Conservation (phyloP, 2,797 vertebrate species). For the Sebastes kiyomatsui region DNA sequence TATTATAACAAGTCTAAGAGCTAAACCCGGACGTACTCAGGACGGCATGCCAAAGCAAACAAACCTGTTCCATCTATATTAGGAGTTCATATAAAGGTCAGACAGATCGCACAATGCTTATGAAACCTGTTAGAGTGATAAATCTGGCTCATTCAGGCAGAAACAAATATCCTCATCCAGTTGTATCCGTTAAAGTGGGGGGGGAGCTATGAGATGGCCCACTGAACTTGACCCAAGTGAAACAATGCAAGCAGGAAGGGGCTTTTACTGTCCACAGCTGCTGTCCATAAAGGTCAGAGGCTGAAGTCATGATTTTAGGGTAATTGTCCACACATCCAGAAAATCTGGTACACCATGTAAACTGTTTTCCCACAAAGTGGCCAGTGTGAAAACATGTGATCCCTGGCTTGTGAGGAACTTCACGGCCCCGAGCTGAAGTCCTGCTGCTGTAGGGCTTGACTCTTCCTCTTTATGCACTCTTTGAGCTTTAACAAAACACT, state of each 20-base stretch:
- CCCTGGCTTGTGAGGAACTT: constrained; percentile 14
- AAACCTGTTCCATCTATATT: constrained; percentile 13
- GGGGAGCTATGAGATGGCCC: not conserved
- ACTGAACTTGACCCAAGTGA: constrained; percentile 42
- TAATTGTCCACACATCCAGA: constrained; percentile 32
- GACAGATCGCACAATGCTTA: constrained; percentile 3
- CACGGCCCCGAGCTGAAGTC: not conserved
- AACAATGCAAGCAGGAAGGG: constrained; percentile 61
- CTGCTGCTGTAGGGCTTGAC: not conserved
- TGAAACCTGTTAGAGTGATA: constrained; percentile 21
- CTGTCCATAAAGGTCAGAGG: constrained; percentile 26
- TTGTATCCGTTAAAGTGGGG: constrained; percentile 33
- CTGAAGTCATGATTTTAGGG: constrained; percentile 29
- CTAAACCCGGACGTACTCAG: not conserved
- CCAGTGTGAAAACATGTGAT: constrained; percentile 58
- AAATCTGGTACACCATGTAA: constrained; percentile 25
- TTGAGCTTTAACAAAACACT: constrained; percentile 2
- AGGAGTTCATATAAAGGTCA: constrained; percentile 19
- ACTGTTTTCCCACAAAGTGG: constrained; percentile 31
- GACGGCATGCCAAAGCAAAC: constrained; percentile 21
- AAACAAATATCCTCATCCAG: constrained; percentile 27
- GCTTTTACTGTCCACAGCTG: constrained; percentile 35
- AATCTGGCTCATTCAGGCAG: constrained; percentile 15
- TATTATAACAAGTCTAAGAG: not conserved
- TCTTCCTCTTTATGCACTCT: not conserved